Base-by-base conservation (phyloP, 2,888 invertebrate species). In the Pristionchus exspectatus region DNA sequence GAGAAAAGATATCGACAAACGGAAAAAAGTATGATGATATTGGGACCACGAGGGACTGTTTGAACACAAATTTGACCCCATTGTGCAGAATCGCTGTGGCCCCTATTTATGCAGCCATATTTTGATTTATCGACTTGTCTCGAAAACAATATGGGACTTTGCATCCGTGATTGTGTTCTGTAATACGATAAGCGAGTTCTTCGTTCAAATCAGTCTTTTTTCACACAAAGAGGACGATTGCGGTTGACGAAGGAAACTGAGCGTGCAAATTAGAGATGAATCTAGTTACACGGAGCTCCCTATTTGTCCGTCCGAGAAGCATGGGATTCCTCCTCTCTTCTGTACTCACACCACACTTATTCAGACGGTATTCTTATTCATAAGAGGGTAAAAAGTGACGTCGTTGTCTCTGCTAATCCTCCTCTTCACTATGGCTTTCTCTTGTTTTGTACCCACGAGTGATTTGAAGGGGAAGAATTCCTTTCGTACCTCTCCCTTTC, bases 281-380 rank as follows among this genome's bases (percentile, higher is more conserved):
- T 69, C 30, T 18, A 21, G 69, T 69, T 69, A 69, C 69, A 30
- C 69, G 69, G 30, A 18, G 4, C 69, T 69, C 69, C 12, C 69
- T 30, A 63, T 63, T 63, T 63, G 63, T 63, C 10, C 21, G 63
- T 7, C 24, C 21, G 63, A 0, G 24, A 24, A 69, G 27, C 16
- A 16, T 33, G 69, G 30, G 27, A 27, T 69, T 69, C 69, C 69
- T 33, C 66, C 14, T 27, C 30, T 69, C 69, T 30, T 16, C 30
- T 69, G 69, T 16, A 69, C 69, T 69, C 30, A 18, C 27, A 66
- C 24, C 27, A 24, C n/a, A 66, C 66, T 66, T 24, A 12, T 21
- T 69, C 69, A 63, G 63, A 63, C 63, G n/a, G 63, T 63, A n/a
- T 63, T n/a, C 63, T 63, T 63, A 30, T 69, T 30, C 69, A 69